Base-by-base conservation (phyloP, 2,888 invertebrate species). In the Tinea trinotella region DNA sequence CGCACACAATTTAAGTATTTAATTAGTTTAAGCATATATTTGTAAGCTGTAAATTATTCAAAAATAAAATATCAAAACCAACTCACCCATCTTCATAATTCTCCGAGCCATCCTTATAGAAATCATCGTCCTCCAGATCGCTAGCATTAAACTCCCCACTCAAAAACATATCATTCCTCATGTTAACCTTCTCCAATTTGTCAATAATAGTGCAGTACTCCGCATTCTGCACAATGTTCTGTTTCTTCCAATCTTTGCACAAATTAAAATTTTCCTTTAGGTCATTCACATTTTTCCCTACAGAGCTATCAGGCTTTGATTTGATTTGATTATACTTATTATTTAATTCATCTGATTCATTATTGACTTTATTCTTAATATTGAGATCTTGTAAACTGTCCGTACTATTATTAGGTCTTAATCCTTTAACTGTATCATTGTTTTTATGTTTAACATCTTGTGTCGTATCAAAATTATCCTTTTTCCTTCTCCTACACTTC, bases 251-350 rank as follows among this genome's bases (percentile, higher is more conserved):
- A 22, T 30, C 17, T 20, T 73, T 54, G 2, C 50, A 9, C 13
- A 24, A 3, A 2, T 3, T 50, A 22, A 22, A 9, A 12, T 24
- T 24, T 3, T 40, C 55, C 17, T 61, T 65, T 0, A 84, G 58
- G 56, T 80, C 68, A 35, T 84, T 84, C 0, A 83, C 84, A 48
- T 83, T 83, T 48, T 81, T 81, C 0, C 83, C 84, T 0, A 82
- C 62, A 1, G 64, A 72, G 0, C 68, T 71, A 44, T 69, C 70
- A n/a, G 61, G 59, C 55, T 75, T 76, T 1, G 64, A 62, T 3
- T 66, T 64, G 10, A 19, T n/a, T n/a, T n/a, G 48, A 15, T 19
- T 46, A n/a, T 50, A 20, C 18, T 53, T 55, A 34, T 78, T 76
- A 61, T 78, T 68, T 61, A 54, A 66, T 13, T 40, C 18, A 1